Evolutionary conservation across 2,113 vertebrate species (phyloP).

Genomic region (Rhineura floridana): DNA sequence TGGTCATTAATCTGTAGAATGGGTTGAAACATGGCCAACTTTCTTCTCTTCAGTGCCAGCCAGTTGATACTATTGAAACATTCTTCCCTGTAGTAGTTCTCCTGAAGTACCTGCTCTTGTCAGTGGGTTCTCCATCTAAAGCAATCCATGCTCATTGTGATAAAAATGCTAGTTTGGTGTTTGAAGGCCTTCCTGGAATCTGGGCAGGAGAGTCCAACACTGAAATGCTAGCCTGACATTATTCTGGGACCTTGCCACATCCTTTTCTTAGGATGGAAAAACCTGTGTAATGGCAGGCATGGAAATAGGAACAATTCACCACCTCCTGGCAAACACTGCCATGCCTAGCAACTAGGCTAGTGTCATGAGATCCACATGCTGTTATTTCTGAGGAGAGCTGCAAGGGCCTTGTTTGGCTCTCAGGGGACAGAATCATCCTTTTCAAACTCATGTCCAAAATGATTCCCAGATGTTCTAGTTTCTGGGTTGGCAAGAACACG

Average conservation of each 20-base stretch:
- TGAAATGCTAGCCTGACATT: background rate
- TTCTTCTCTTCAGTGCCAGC: background rate
- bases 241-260: background rate
- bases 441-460: constrained; percentile 17
- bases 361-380: background rate
- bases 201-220: background rate
- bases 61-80: background rate
- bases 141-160: background rate
- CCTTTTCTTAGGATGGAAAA: background rate
- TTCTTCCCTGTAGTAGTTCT: background rate
- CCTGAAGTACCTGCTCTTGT: background rate
- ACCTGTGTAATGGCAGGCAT: background rate
- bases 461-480: constrained; percentile 21
- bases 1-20: no score
- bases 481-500: constrained; percentile 11
- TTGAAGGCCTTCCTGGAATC: background rate
- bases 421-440: background rate
- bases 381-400: background rate
- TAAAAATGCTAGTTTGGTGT: background rate
- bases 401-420: constrained; percentile 8
- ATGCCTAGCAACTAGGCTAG: background rate
- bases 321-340: background rate
- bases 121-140: background rate
- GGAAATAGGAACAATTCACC: background rate
- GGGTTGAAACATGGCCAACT: background rate